A percentile compares a stretch with the other conserved stretches of the same genome.
Evolutionary conservation across 1,140 invertebrate species (phyloP).

Genomic region (Drosophila bocqueti): DNA sequence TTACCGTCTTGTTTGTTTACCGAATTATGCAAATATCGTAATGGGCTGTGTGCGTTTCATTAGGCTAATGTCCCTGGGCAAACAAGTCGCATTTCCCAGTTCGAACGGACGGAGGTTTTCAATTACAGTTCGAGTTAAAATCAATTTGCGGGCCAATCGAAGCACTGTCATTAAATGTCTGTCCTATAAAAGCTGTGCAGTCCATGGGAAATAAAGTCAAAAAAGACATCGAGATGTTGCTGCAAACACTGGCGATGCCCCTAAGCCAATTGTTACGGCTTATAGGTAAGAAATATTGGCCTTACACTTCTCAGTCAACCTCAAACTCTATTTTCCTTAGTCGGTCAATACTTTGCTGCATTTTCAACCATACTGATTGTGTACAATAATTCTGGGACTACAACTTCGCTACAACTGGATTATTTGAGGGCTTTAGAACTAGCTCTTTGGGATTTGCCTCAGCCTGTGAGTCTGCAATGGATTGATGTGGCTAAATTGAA

Average conservation of each 20-base stretch:
- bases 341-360: slow-evolving; percentile 43
- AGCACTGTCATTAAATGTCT: slow-evolving; percentile 33
- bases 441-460: slow-evolving; percentile 42
- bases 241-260: slow-evolving; percentile 35
- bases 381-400: slow-evolving; percentile 39
- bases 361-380: slow-evolving; percentile 70
- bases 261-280: slow-evolving; percentile 52
- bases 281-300: slow-evolving; percentile 46
- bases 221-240: slow-evolving; percentile 54
- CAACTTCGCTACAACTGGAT: slow-evolving; percentile 48
- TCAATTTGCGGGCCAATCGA: slow-evolving; percentile 65
- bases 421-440: slow-evolving; percentile 58
- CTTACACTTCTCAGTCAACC: background rate
- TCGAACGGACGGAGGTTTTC: slow-evolving; percentile 35
- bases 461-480: slow-evolving; percentile 64
- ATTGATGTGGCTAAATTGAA: slow-evolving; percentile 61
- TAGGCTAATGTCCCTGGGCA: slow-evolving; percentile 68
- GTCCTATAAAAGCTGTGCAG: slow-evolving; percentile 47
- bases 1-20: slow-evolving; percentile 38
- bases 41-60: slow-evolving; percentile 67
- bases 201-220: slow-evolving; percentile 1
- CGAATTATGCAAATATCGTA: slow-evolving; percentile 59
- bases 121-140: slow-evolving; percentile 62
- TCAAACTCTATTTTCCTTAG: background rate
- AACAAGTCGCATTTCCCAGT: slow-evolving; percentile 55